Percentiles rank a stretch among this genome's conserved stretches.
Evolutionary conservation across 2,888 invertebrate genomes (phyloP).

Genomic region (Pandemis corylana): DNA sequence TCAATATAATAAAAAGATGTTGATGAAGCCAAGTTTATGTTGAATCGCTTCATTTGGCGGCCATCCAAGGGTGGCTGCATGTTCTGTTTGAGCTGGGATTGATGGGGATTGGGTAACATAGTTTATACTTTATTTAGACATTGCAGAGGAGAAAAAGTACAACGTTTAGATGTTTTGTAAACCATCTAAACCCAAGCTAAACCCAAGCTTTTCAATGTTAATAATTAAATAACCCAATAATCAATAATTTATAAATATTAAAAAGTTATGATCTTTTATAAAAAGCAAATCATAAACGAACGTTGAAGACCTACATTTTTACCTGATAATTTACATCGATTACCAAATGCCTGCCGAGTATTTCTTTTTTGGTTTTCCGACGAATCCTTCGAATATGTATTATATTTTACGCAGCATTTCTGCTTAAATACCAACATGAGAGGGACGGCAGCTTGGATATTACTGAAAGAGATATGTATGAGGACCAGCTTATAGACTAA

Average conservation of each 20-base stretch:
- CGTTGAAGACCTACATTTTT: not conserved
- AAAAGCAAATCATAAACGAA: not conserved
- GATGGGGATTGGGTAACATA: not conserved
- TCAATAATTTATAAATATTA: not conserved
- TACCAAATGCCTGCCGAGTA: not conserved
- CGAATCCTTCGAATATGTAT: not conserved
- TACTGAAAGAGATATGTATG: conserved; percentile 22
- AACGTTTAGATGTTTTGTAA: not conserved
- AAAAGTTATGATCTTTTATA: not conserved
- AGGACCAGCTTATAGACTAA: conserved; percentile 31
- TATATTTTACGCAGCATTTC: not conserved
- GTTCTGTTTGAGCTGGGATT: not conserved
- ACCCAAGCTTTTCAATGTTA: not conserved
- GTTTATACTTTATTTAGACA: not conserved
- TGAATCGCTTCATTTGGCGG: not conserved
- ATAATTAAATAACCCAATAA: not conserved
- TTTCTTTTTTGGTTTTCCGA: not conserved
- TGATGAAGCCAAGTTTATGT: not conserved
- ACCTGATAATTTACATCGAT: not conserved
- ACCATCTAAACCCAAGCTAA: not conserved
- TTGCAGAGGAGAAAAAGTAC: not conserved
- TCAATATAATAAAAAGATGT: not conserved
- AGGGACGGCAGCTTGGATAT: not conserved
- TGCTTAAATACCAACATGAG: not conserved
- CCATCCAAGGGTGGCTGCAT: not conserved